A percentile compares a stretch with the other conserved stretches of the same genome.
Evolutionary conservation across 2,797 vertebrate genomes (phyloP).

Genomic region (Typhlichthys subterraneus): DNA sequence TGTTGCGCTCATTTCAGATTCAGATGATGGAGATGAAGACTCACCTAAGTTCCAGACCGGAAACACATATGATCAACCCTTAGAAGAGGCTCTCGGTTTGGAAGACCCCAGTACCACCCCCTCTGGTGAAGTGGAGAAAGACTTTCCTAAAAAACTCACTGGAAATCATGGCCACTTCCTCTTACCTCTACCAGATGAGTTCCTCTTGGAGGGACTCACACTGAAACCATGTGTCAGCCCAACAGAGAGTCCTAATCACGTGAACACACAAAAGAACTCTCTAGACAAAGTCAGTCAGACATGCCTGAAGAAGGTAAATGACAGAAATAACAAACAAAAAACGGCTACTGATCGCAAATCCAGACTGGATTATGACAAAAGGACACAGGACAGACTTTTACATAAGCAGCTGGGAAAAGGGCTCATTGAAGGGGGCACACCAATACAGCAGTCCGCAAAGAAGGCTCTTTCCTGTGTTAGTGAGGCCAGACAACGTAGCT

Average conservation of each 20-base stretch:
- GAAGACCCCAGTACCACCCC: slow-evolving; percentile 74
- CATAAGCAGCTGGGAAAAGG: slow-evolving; percentile 36
- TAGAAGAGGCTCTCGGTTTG: slow-evolving; percentile 76
- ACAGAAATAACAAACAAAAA: slow-evolving; percentile 71
- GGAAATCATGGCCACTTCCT: slow-evolving; percentile 71
- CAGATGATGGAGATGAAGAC: slow-evolving; percentile 75
- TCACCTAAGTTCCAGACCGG: slow-evolving; percentile 63
- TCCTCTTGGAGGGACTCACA: slow-evolving; percentile 56
- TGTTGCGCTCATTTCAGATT: slow-evolving; percentile 74
- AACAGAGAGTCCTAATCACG: slow-evolving; percentile 49
- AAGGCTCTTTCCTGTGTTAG: slow-evolving; percentile 60
- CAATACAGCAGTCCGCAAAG: slow-evolving; percentile 51
- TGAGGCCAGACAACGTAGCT: slow-evolving; percentile 71
- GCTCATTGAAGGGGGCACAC: slow-evolving; percentile 26
- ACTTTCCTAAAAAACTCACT: slow-evolving; percentile 76
- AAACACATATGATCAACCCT: slow-evolving; percentile 62
- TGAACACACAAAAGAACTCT: slow-evolving; percentile 38
- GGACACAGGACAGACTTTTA: slow-evolving; percentile 36
- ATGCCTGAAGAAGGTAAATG: slow-evolving; percentile 47
- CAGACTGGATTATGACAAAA: slow-evolving; percentile 64
- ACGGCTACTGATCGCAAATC: slow-evolving; percentile 68
- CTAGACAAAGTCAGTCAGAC: slow-evolving; percentile 45
- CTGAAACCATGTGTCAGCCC: slow-evolving; percentile 73
- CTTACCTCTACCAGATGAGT: slow-evolving; percentile 72
- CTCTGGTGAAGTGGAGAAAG: slow-evolving; percentile 63